Conservation (phyloP, 2,797 vertebrate genomes). For the Loriculus beryllinus region DNA sequence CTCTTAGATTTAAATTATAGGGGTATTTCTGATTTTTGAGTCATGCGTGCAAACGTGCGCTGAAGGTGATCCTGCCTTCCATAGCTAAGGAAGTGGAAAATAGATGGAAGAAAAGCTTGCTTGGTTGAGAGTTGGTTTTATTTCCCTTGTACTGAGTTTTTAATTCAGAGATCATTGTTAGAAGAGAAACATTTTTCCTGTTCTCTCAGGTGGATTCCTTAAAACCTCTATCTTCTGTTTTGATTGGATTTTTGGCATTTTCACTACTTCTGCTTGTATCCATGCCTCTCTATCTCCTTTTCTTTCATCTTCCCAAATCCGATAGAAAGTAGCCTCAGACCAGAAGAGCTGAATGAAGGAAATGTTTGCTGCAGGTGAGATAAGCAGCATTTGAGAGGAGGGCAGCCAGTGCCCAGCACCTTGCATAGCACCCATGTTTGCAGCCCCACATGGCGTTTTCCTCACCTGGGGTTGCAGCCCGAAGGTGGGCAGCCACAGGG, state of each 20-base stretch:
- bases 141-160: neutral
- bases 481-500: neutral
- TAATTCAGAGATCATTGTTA: neutral
- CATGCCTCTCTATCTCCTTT: neutral
- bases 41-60: rapidly evolving
- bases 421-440: neutral
- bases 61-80: neutral
- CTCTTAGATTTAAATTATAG: neutral
- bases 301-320: neutral
- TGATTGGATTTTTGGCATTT: neutral
- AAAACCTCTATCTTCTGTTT: neutral
- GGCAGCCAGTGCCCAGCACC: rapidly evolving
- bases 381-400: neutral
- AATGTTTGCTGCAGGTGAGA: neutral
- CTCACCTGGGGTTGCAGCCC: neutral
- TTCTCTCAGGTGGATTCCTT: neutral
- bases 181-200: neutral
- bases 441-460: neutral
- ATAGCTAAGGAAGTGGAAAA: neutral
- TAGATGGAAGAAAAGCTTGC: neutral
- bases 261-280: neutral
- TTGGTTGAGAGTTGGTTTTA: neutral
- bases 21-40: neutral
- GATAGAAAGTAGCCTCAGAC: neutral
- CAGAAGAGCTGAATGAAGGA: neutral